Percentiles rank a stretch among this genome's conserved stretches.
Conservation (phyloP, 2,797 vertebrate species). For the Carduelis carduelis region DNA sequence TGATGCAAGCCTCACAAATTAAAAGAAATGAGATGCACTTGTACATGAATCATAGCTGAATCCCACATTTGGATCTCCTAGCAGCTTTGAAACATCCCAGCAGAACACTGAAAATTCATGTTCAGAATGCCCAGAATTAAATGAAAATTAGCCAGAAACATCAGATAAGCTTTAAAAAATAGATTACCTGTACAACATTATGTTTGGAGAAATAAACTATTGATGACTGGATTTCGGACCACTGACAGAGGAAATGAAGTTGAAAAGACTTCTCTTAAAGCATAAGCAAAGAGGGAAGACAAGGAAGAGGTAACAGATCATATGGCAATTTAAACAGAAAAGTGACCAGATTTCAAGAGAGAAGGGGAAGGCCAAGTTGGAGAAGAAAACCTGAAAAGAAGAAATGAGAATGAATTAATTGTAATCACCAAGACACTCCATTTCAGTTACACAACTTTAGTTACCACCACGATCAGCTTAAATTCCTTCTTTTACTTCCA, state of each 20-base stretch:
- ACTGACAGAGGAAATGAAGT: constrained; percentile 45
- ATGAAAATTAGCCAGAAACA: not conserved
- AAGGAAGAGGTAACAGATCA: constrained; percentile 7
- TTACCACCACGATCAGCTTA: not conserved
- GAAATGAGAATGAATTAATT: constrained; percentile 59
- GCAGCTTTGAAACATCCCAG: not conserved
- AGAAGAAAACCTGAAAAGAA: constrained; percentile 67
- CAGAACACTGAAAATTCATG: not conserved
- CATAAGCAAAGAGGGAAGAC: not conserved
- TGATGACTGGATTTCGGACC: constrained; percentile 49
- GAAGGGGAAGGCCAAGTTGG: constrained; percentile 38
- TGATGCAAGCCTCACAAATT: not conserved
- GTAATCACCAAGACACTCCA: not conserved
- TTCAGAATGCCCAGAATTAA: not conserved
- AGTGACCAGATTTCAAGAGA: constrained; percentile 10
- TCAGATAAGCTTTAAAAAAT: constrained; percentile 13
- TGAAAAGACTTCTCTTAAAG: constrained; percentile 56
- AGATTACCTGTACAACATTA: constrained; percentile 55
- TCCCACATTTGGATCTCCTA: not conserved
- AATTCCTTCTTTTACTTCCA: not conserved
- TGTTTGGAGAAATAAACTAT: constrained; percentile 35
- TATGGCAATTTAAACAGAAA: not conserved
- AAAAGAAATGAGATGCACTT: not conserved
- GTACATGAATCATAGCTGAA: not conserved
- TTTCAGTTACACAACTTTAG: not conserved